Evolutionary conservation across 1,140 invertebrate species (phyloP), one percentile per base, ranked within the genome.

Genomic region (Anagrus nilaparvatae): DNA sequence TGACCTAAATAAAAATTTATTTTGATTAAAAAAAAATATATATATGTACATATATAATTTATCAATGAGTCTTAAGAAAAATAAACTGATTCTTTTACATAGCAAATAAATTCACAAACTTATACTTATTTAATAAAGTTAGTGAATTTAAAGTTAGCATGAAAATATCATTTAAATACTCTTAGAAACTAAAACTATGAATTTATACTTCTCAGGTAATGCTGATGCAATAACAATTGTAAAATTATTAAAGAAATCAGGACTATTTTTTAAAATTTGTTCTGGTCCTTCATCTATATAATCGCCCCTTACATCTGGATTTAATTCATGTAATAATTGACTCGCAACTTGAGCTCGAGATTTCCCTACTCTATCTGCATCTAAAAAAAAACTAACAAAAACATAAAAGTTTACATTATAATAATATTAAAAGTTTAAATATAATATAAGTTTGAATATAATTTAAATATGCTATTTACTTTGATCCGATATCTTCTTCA

Each of bases 251-350:
- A 97, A 95, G 68, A 93, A 92, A 43, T 83, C 81, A 20, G 89
- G 84, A 58, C 88, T 87, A 54, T 88, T 85, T 33, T 79, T 70
- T 28, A 97, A 67, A 43, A 97, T 74, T 57, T 84, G 78, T 51
- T 94, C 87, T 25, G 82, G 71, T 52, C 78, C 78, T 71, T 97
- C 92, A 56, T 93, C 87, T 7, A 97, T 82, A 57, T 83, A 91
- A 67, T 94, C 85, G 4, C 93, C 92, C 56, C 80, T 76, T 0
- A 96, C 93, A 65, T 96, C 92, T 16, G 83, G 77, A 75, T 98
- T 98, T 38, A 97, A 66, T 67, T 98, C 93, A 44, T 88, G 67
- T 20, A 98, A 65, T 30, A 89, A 70, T 48, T 87, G 78, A 33
- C 84, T 82, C 4, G 87, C 79, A 42, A 84, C 78, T 53, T 88